Conservation (phyloP, 2,888 invertebrate species). For the Rhagophthalmus giganteus region DNA sequence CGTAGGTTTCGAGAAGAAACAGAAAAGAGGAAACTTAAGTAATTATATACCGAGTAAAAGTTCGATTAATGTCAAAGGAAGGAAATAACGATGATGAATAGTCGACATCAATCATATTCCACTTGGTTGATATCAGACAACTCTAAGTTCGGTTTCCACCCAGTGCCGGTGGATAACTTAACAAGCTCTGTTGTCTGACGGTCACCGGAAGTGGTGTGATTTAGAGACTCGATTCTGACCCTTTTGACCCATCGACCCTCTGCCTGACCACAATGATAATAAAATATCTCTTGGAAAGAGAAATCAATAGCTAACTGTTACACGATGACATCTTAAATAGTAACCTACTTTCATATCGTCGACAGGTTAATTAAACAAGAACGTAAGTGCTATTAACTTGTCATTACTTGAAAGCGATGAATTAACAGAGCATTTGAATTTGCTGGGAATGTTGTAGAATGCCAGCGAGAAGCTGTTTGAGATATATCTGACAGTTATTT, state of each 20-base stretch:
- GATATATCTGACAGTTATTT: constrained; percentile 52
- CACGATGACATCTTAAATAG: constrained; percentile 4
- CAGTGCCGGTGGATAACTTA: constrained; percentile 37
- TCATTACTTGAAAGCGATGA: constrained; percentile 40
- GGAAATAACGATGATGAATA: constrained; percentile 56
- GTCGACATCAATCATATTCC: constrained; percentile 55
- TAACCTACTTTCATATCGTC: constrained; percentile 24
- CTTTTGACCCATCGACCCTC: constrained; percentile 37
- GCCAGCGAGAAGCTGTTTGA: constrained; percentile 43
- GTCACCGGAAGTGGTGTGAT: constrained; percentile 40
- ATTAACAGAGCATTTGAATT: constrained; percentile 46
- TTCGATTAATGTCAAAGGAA: constrained; percentile 50
- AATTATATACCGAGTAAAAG: constrained; percentile 51
- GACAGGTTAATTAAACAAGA: constrained; percentile 32
- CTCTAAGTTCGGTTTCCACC: constrained; percentile 38
- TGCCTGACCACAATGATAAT: constrained; percentile 32
- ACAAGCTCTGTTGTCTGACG: constrained; percentile 36
- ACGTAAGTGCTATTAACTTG: constrained; percentile 44
- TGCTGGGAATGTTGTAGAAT: constrained; percentile 50
- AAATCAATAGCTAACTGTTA: constrained; percentile 23
- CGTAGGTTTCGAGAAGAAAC: constrained; percentile 14
- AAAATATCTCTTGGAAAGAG: constrained; percentile 33
- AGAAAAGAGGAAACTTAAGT: constrained; percentile 38
- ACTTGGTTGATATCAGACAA: constrained; percentile 41
- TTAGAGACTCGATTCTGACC: constrained; percentile 38